Percentiles rank a stretch among this genome's conserved stretches.
These are phyloP conservation scores for Protobothrops mucrosquamatus DNA, from an alignment of 2,113 vertebrate species.

Conservation along the genomic window DNA sequence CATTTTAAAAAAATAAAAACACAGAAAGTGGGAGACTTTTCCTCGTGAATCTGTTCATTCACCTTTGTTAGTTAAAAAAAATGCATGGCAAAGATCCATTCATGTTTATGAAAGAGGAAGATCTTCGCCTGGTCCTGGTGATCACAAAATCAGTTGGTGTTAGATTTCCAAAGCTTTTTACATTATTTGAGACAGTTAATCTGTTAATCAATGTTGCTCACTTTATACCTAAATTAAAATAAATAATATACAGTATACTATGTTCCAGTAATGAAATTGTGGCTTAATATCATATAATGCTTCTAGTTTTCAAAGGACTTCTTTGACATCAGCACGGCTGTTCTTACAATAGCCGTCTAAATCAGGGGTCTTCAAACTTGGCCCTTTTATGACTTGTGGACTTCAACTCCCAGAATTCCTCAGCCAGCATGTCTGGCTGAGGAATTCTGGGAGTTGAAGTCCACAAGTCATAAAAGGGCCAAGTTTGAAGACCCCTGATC, in stretches of 20 bases:
- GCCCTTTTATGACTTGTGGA: too few relatives aligned
- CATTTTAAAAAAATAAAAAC: not conserved
- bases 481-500: too few relatives aligned
- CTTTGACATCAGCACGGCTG: not conserved
- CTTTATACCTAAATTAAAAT: conserved; percentile 1
- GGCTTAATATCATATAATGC: not conserved
- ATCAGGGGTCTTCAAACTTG: too few relatives aligned
- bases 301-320: not conserved
- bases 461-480: too few relatives aligned
- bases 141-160: not conserved
- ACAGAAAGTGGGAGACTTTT: not conserved
- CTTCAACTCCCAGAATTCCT: too few relatives aligned
- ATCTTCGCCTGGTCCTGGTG: not conserved
- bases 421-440: too few relatives aligned
- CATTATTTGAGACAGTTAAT: not conserved
- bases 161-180: not conserved
- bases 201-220: accelerated
- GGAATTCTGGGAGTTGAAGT: too few relatives aligned
- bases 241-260: not conserved
- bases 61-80: not conserved
- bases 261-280: not conserved
- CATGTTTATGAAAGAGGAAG: not conserved
- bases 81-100: not conserved
- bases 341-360: not conserved
- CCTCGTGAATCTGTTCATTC: not conserved